Conservation (phyloP, 2,797 vertebrate species). For the Pygocentrus nattereri region DNA sequence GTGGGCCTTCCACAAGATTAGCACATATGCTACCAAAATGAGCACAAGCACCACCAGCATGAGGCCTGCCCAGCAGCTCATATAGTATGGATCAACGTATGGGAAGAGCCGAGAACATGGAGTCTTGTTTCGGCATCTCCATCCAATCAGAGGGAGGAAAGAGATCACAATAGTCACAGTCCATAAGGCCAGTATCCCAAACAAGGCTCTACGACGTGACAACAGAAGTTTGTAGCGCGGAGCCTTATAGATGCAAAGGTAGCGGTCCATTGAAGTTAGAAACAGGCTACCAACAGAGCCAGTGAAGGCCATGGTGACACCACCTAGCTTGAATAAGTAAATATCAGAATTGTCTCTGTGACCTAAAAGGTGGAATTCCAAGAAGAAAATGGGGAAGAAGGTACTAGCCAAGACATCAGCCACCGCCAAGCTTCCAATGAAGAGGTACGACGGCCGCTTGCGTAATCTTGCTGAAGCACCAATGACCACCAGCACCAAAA, state of each 20-base stretch:
- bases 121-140: constrained; percentile 83
- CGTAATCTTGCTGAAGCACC: constrained; percentile 77
- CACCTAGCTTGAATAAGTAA: constrained; percentile 92
- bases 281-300: constrained; percentile 92
- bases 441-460: constrained; percentile 89
- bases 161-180: constrained; percentile 76
- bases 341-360: constrained; percentile 57
- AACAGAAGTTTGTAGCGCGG: constrained; percentile 85
- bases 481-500: constrained; percentile 84
- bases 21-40: constrained; percentile 83
- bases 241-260: constrained; percentile 88
- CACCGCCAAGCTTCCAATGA: constrained; percentile 88
- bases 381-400: constrained; percentile 87
- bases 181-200: constrained; percentile 84
- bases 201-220: constrained; percentile 81
- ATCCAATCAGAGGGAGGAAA: constrained; percentile 89
- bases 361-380: constrained; percentile 87
- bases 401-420: constrained; percentile 90
- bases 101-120: constrained; percentile 89
- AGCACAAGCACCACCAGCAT: constrained; percentile 79
- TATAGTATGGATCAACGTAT: constrained; percentile 81
- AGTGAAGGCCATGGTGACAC: constrained; percentile 89
- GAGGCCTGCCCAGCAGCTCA: constrained; percentile 83
- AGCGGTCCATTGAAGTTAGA: constrained; percentile 91
- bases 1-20: constrained; percentile 89